Evolutionary conservation across 2,113 vertebrate genomes (phyloP).

Genomic region (Neotoma lepida): DNA sequence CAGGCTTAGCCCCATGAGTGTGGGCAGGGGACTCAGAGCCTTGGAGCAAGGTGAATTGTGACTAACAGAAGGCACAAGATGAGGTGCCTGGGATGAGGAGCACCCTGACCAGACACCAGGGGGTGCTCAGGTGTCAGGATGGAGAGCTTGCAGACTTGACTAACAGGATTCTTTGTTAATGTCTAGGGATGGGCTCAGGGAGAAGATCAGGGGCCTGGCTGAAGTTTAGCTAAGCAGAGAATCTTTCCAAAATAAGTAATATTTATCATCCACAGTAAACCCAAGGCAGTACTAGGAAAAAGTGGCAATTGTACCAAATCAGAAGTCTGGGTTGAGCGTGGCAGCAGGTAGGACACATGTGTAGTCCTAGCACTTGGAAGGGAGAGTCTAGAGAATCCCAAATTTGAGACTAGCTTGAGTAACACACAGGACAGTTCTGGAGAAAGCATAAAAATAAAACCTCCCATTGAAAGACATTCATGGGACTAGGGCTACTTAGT

Average conservation of each 20-base stretch:
- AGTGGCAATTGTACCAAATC: background rate
- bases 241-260: background rate
- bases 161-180: background rate
- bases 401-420: background rate
- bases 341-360: background rate
- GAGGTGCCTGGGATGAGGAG: background rate
- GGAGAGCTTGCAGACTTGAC: background rate
- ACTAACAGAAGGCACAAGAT: background rate
- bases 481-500: fast-evolving
- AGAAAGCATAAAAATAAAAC: background rate
- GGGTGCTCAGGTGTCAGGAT: background rate
- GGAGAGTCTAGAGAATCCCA: background rate
- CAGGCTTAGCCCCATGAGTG: background rate
- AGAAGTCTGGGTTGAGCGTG: background rate
- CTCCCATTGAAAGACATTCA: fast-evolving
- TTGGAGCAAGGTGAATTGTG: background rate
- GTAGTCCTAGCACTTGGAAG: background rate
- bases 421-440: background rate
- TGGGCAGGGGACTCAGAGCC: background rate
- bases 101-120: background rate
- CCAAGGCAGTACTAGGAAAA: too few species aligned
- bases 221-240: background rate
- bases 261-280: too few species aligned
- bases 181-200: background rate
- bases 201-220: background rate